Conservation (phyloP, 1,140 invertebrate genomes). For the Zophobas atratus region DNA sequence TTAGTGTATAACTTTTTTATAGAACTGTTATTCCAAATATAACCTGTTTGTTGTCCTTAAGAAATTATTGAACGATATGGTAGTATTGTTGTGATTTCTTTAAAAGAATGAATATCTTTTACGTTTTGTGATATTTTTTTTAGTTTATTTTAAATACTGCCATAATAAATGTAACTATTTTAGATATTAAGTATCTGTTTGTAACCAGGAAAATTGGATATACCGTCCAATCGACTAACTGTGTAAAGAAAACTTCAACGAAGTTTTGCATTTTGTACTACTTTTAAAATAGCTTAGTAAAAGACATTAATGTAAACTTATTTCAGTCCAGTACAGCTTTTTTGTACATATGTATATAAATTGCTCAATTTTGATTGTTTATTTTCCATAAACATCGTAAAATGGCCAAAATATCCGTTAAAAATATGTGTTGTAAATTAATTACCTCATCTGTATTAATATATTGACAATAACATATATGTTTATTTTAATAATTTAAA, state of each 20-base stretch:
- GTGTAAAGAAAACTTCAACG: constrained; percentile 24
- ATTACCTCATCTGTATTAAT: constrained; percentile 46
- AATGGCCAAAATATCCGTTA: constrained; percentile 51
- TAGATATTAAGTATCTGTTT: constrained; percentile 38
- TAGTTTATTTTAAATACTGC: constrained; percentile 46
- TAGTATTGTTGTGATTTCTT: constrained; percentile 44
- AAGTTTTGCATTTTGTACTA: constrained; percentile 44
- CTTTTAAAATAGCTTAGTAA: constrained; percentile 26
- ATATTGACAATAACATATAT: constrained; percentile 42
- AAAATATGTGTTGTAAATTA: constrained; percentile 30
- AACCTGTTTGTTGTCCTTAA: constrained; percentile 44
- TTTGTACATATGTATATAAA: constrained; percentile 63
- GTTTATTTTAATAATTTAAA: constrained; percentile 39
- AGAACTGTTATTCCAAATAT: constrained; percentile 40
- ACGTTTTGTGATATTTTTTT: constrained; percentile 44
- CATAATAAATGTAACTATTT: constrained; percentile 47
- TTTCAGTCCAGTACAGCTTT: constrained; percentile 15
- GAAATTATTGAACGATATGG: constrained; percentile 46
- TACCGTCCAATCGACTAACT: constrained; percentile 51
- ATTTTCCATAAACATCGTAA: constrained; percentile 29
- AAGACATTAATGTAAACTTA: background rate
- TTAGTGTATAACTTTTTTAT: constrained; percentile 33
- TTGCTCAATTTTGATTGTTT: constrained; percentile 57
- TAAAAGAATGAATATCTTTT: constrained; percentile 18
- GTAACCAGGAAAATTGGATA: constrained; percentile 53